Percentiles rank a stretch among this genome's conserved stretches.
Evolutionary conservation across 2,113 vertebrate genomes (phyloP).

Genomic region (Triplophysa tibetana): DNA sequence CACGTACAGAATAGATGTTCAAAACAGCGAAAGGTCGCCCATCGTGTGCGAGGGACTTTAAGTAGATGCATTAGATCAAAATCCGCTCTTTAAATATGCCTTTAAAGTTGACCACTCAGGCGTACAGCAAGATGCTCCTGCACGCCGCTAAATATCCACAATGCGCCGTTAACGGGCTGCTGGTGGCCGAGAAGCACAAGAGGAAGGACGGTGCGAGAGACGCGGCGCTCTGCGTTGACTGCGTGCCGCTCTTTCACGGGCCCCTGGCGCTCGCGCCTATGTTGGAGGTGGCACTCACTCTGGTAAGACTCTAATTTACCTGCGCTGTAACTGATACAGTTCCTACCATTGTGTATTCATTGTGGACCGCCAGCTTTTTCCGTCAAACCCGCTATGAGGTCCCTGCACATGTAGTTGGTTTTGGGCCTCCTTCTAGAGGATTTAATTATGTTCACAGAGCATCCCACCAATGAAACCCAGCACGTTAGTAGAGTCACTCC

Average conservation of each 20-base stretch:
- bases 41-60: not conserved
- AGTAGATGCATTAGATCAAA: not conserved
- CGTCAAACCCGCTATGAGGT: too few relatives aligned
- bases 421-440: too few relatives aligned
- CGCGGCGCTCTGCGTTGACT: conserved; percentile 86
- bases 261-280: conserved; percentile 90
- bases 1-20: not conserved
- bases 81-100: conserved; percentile 71
- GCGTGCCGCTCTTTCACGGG: conserved; percentile 92
- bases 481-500: too few relatives aligned
- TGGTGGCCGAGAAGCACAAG: conserved; percentile 87
- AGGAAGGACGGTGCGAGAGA: conserved; percentile 76
- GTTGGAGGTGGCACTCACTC: conserved; percentile 90
- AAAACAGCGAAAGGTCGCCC: not conserved
- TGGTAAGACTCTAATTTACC: conserved; percentile 75
- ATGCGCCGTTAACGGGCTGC: conserved; percentile 87
- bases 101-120: conserved; percentile 89
- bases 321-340: too few relatives aligned
- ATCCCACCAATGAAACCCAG: too few relatives aligned
- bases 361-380: too few relatives aligned
- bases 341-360: not conserved
- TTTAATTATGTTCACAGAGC: too few relatives aligned
- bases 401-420: too few relatives aligned
- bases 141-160: conserved; percentile 93
- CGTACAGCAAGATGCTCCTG: conserved; percentile 94